Base-by-base conservation (phyloP, 2,797 vertebrate genomes). In the Chaenodraco wilsoni region DNA sequence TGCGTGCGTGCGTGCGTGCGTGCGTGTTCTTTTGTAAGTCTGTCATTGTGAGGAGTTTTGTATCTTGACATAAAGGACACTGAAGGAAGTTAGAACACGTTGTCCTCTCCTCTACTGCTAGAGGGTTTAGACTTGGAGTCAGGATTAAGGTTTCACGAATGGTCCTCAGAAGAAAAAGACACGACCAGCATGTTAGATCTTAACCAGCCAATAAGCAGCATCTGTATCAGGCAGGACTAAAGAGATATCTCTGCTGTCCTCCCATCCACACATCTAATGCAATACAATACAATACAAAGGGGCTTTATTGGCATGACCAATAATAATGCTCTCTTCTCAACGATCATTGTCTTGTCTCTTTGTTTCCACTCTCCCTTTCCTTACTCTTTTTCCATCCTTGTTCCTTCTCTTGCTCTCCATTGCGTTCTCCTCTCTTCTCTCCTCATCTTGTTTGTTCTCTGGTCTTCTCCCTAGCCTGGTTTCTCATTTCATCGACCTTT, bases 1-100 rank as follows among this genome's bases (percentile, higher is more conserved):
- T 72, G 70, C 31, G 33, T 51, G 23, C 27, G 16, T 69, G 11
- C n/a, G 60, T 37, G 60, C 12, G 45, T 33, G 33, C 50, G 61
- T 51, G 46, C 21, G 31, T 50, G 31, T 64, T 27, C 46, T 11
- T 8, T 31, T 31, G 9, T 55, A 16, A 1, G 21, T 44, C 9
- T 41, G 6, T 40, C 41, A 43, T 11, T 27, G 54, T 54, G 65
- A 27, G 61, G 43, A 57, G 27, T 37, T 45, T 31, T 48, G 43
- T 27, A 37, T 4, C 8, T 27, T 54, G n/a, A 64, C 59, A 60
- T 60, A 27, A 46, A 70, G 55, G 5, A 58, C 65, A 31, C 33
- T 41, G 44, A 2, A 5, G 9, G 44, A 4, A 46, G 56, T 46
- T 5, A 57, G 65, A 48, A 40, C 57, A 64, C 51, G 31, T 23